Conservation (phyloP, 1,140 invertebrate genomes). For the Calosoma granatense region DNA sequence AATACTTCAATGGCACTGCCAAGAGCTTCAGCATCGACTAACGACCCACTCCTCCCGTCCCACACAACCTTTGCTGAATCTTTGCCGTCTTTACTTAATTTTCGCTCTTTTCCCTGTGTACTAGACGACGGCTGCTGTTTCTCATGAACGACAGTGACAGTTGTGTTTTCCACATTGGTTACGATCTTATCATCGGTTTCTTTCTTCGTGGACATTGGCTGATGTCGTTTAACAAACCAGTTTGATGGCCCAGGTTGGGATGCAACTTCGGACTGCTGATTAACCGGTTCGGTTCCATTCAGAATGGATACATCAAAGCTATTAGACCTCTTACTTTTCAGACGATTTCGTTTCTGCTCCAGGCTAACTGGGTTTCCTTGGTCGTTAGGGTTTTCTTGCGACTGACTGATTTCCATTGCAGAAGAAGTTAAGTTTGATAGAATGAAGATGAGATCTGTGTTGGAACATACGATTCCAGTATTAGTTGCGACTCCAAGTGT, state of each 20-base stretch:
- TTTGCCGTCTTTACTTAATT: slow-evolving; percentile 18
- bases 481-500: background rate
- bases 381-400: slow-evolving; percentile 36
- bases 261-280: slow-evolving; percentile 27
- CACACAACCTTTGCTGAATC: slow-evolving; percentile 47
- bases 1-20: slow-evolving; percentile 75
- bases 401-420: slow-evolving; percentile 62
- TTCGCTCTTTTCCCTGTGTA: slow-evolving; percentile 28
- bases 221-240: slow-evolving; percentile 65
- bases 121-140: slow-evolving; percentile 28
- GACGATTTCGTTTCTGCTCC: slow-evolving; percentile 40
- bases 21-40: slow-evolving; percentile 64
- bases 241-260: slow-evolving; percentile 40
- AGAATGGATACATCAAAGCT: slow-evolving; percentile 71
- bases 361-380: slow-evolving; percentile 21
- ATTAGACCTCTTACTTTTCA: slow-evolving; percentile 60
- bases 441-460: slow-evolving; percentile 67
- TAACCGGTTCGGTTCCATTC: slow-evolving; percentile 37
- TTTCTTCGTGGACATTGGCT: slow-evolving; percentile 54
- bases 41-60: slow-evolving; percentile 59
- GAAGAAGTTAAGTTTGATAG: slow-evolving; percentile 69
- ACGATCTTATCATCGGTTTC: slow-evolving; percentile 37
- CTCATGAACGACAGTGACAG: slow-evolving; percentile 40
- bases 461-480: slow-evolving; percentile 61
- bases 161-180: slow-evolving; percentile 32